phyloP scores from a whole-genome alignment of 2,797 vertebrate genomes.

The Triplophysa yarkandensis region DNA sequence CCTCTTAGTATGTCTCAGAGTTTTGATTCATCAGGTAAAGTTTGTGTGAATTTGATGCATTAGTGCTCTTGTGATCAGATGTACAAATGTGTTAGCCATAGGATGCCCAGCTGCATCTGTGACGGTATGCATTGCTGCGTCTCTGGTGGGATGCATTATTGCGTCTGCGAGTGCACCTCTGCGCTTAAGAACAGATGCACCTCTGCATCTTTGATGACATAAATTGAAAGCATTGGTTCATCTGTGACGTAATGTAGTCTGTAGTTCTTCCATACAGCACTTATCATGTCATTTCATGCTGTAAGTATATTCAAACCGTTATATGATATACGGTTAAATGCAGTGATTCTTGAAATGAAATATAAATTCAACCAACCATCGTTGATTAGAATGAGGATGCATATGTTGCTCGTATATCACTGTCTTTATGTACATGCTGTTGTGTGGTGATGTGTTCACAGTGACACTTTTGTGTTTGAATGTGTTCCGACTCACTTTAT shows the following conservation, averaged over 20 bases:
- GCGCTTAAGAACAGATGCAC: neutral
- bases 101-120: too few species aligned
- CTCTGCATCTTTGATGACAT: too few species aligned
- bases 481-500: neutral
- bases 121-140: slow-evolving; percentile 39
- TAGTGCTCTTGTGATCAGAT: slow-evolving; percentile 53
- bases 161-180: too few species aligned
- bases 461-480: neutral
- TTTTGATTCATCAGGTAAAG: slow-evolving; percentile 99
- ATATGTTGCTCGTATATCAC: too few species aligned
- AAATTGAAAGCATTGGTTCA: too few species aligned
- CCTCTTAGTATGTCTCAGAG: slow-evolving; percentile 99
- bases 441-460: neutral
- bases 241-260: too few species aligned
- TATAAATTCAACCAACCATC: neutral
- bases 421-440: neutral
- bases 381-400: too few species aligned
- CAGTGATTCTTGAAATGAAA: slow-evolving; percentile 8
- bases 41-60: slow-evolving; percentile 51
- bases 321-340: neutral
- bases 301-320: neutral
- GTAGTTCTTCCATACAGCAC: too few species aligned
- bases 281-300: neutral
- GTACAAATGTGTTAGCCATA: slow-evolving; percentile 46
- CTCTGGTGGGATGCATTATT: slow-evolving; percentile 58